These are phyloP conservation scores for Harmothoe impar DNA, from an alignment of 2,888 invertebrate genomes.

Conservation along the genomic window DNA sequence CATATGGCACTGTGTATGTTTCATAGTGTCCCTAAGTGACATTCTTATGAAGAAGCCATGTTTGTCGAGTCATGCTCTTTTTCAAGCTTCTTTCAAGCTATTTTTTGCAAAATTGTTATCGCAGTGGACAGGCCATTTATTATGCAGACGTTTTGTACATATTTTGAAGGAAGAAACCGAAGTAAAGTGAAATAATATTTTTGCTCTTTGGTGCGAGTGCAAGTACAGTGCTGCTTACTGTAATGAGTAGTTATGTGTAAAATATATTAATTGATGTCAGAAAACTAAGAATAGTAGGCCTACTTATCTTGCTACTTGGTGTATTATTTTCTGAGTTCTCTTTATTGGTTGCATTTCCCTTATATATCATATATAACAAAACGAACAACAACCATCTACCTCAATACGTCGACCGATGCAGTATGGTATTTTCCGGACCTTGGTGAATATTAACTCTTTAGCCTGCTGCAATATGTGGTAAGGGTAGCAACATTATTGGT, in stretches of 20 bases:
- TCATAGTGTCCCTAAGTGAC: not conserved
- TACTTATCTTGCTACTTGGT: not conserved
- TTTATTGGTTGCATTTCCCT: not conserved
- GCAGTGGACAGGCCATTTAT: not conserved
- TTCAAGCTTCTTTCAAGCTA: not conserved
- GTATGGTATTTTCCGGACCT: not conserved
- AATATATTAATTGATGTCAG: not conserved
- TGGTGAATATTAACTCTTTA: not conserved
- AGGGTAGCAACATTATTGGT: not conserved
- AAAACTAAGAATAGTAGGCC: not conserved
- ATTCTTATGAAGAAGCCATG: not conserved
- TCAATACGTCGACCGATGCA: not conserved
- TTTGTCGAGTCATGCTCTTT: not conserved
- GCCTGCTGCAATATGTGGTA: not conserved
- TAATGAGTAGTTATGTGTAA: not conserved
- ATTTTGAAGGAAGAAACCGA: not conserved
- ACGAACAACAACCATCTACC: slow-evolving; percentile 32
- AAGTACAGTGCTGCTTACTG: not conserved
- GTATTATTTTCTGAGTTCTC: not conserved
- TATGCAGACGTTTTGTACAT: slow-evolving; percentile 3
- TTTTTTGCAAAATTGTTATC: slow-evolving; percentile 8
- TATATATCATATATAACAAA: not conserved
- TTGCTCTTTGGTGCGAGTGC: slow-evolving; percentile 19
- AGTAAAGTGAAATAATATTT: not conserved
- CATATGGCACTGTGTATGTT: not conserved